phyloP scores from a whole-genome alignment of 2,113 vertebrate genomes.

The Albula glossodonta region DNA sequence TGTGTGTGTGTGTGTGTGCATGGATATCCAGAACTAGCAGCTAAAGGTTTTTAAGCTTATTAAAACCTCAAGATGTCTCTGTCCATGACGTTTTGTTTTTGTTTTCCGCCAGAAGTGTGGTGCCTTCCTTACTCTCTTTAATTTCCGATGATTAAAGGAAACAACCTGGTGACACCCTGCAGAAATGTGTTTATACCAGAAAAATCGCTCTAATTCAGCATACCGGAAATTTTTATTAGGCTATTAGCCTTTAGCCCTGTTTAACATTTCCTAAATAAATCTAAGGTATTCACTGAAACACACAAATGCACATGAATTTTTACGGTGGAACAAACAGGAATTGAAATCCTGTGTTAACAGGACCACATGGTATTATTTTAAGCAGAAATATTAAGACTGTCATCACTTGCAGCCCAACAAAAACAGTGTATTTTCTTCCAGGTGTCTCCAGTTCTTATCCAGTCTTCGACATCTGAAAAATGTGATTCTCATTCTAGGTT shows the following conservation, averaged over 20 bases:
- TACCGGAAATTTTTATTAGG: not conserved
- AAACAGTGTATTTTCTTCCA: not conserved
- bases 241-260: not conserved
- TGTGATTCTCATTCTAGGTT: not conserved
- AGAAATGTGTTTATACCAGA: constrained; percentile 13
- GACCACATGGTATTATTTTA: not conserved
- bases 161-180: constrained; percentile 14
- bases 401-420: not conserved
- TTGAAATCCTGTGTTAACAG: not conserved
- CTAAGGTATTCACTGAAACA: not conserved
- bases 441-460: not conserved
- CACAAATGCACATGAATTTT: not conserved
- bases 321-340: not conserved
- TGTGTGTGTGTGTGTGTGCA: not conserved
- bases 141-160: not conserved
- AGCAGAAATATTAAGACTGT: not conserved
- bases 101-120: not conserved
- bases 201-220: constrained; percentile 1
- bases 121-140: not conserved
- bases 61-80: constrained; percentile 22
- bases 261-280: not conserved
- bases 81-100: not conserved
- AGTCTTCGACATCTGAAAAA: not conserved
- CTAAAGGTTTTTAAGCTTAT: constrained; percentile 24
- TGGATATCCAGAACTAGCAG: not conserved